Evolutionary conservation across 2,113 vertebrate species (phyloP).

Genomic region (Eretmochelys imbricata): DNA sequence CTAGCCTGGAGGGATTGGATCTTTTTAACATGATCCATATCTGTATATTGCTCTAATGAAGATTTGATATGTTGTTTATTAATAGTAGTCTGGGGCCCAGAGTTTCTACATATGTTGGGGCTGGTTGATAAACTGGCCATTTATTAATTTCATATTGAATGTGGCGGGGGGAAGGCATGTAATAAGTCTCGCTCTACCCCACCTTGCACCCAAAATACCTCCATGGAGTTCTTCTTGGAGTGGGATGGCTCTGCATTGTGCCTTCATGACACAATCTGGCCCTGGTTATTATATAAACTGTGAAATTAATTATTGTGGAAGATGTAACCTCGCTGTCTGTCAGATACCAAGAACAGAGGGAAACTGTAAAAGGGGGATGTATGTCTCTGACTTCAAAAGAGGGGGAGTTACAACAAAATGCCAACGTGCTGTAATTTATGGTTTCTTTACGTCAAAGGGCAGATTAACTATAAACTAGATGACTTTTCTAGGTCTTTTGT

Average conservation of each 20-base stretch:
- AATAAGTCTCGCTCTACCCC: neutral
- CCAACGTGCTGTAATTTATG: neutral
- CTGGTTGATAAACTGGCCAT: neutral
- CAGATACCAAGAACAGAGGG: neutral
- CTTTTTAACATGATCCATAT: neutral
- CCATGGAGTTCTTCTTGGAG: neutral
- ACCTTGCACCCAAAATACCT: neutral
- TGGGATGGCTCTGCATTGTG: neutral
- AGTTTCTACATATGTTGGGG: neutral
- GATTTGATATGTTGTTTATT: neutral
- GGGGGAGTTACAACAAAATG: neutral
- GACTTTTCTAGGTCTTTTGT: neutral
- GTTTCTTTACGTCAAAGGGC: neutral
- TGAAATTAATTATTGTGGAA: neutral
- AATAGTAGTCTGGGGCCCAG: neutral
- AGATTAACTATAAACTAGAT: neutral
- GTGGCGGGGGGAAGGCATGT: neutral
- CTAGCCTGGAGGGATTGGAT: neutral
- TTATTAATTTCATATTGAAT: neutral
- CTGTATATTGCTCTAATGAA: neutral
- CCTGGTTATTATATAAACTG: neutral
- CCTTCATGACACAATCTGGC: neutral
- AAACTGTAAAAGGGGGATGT: neutral
- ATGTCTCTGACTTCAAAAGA: slow-evolving; percentile 4
- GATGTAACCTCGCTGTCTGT: neutral